A percentile compares a stretch with the other conserved stretches of the same genome.
These are phyloP conservation scores for Gadopsis bispinosus DNA, from an alignment of 2,797 vertebrate species.

Conservation along the genomic window DNA sequence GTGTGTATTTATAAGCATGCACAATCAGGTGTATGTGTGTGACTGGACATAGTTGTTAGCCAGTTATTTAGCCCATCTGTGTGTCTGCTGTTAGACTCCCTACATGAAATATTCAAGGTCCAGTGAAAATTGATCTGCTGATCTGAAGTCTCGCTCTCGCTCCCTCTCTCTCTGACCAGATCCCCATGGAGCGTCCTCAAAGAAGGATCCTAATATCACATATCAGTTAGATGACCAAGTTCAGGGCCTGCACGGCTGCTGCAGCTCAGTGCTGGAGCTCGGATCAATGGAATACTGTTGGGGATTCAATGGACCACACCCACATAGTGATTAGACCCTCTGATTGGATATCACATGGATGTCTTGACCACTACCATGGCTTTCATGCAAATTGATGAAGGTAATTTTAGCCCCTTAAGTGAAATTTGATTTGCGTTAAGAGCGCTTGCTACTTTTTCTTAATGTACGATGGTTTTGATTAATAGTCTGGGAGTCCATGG, in stretches of 20 bases:
- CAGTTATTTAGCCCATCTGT: constrained; percentile 77
- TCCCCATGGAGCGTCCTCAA: constrained; percentile 63
- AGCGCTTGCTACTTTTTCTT: constrained; percentile 49
- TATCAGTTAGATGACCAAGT: constrained; percentile 80
- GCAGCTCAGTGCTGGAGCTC: constrained; percentile 51
- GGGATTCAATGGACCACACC: constrained; percentile 69
- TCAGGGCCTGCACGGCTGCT: constrained; percentile 64
- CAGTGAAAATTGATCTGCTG: constrained; percentile 90
- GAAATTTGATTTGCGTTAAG: constrained; percentile 69
- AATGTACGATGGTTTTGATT: constrained; percentile 59
- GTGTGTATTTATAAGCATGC: constrained; percentile 23
- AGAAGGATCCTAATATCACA: constrained; percentile 76
- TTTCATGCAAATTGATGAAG: constrained; percentile 69
- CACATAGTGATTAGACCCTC: constrained; percentile 58
- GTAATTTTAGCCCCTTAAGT: constrained; percentile 73
- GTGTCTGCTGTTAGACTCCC: constrained; percentile 76
- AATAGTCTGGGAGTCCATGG: constrained; percentile 48
- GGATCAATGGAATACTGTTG: constrained; percentile 72
- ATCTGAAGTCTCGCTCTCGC: constrained; percentile 73
- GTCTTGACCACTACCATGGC: constrained; percentile 61
- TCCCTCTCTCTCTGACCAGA: constrained; percentile 79
- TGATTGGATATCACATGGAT: constrained; percentile 71
- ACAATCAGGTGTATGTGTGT: constrained; percentile 39
- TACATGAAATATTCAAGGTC: constrained; percentile 87
- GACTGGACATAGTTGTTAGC: constrained; percentile 68